Evolutionary conservation across 2,113 vertebrate species (phyloP), one percentile per base, ranked within the genome.

Genomic region (Rhinolophus ferrumequinum): DNA sequence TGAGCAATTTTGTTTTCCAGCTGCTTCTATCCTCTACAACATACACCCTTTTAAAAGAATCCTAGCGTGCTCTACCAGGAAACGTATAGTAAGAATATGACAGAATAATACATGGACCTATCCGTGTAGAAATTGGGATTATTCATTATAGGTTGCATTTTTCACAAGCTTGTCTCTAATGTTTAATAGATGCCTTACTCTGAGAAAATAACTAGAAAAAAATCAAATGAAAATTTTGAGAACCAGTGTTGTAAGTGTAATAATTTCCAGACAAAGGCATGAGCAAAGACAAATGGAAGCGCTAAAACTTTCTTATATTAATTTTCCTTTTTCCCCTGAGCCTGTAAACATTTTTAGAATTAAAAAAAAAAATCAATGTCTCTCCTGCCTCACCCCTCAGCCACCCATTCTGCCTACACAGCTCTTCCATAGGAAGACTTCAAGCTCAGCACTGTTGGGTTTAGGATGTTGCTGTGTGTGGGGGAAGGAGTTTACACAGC

Each of bases 121-220:
- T 54, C 69, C 9, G 1, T 24, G 35, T 13, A 76, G 93, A 83
- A 90, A 90, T 21, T 26, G 22, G 24, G 44, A 41, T 56, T 80
- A 24, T 21, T 60, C 9, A 50, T 84, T 72, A 44, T 1, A 85
- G 35, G 41, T 15, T 47, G n/a, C 6, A 66, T 33, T 95, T 88
- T 67, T 50, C 52, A 35, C 6, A 33, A 28, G 80, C 38, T 54
- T 90, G 21, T 80, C 38, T 88, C 18, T 82, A 56, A 72, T 66
- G 54, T 47, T 70, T 79, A 90, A 75, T 75, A 62, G 19, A 52
- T 52, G 16, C 24, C 70, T 72, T 90, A 12, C 26, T 73, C 41
- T 94, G 26, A 77, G 73, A 60, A 90, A 73, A 60, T 22, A 62
- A 60, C 50, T 69, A 87, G 70, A 90, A 84, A 86, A 82, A 93